These are phyloP conservation scores for Thaleichthys pacificus DNA, from an alignment of 2,797 vertebrate genomes.

Conservation along the genomic window DNA sequence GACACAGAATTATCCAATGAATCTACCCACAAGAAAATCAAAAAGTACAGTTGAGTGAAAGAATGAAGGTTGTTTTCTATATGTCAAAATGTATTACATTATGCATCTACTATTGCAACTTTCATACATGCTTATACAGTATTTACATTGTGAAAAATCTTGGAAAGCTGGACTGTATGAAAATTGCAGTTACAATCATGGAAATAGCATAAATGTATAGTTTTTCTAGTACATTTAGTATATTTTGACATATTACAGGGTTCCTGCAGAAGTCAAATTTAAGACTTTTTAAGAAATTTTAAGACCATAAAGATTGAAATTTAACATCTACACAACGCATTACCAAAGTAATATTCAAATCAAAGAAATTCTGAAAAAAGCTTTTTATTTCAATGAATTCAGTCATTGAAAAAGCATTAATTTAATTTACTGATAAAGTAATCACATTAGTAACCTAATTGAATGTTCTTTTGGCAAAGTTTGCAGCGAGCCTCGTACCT, in stretches of 20 bases:
- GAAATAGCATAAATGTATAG: slow-evolving; percentile 4
- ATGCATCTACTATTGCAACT: slow-evolving; percentile 10
- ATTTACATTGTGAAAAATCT: slow-evolving; percentile 8
- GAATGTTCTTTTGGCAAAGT: no score
- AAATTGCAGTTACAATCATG: slow-evolving; percentile 5
- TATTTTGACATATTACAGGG: slow-evolving; percentile 10
- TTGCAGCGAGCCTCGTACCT: no score
- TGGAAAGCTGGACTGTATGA: background rate
- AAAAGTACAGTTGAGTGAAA: background rate
- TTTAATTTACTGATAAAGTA: no score
- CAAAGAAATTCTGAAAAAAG: no score
- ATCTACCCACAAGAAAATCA: background rate
- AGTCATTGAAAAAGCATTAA: no score
- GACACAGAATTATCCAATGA: background rate
- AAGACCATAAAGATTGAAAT: no score
- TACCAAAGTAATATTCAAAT: no score
- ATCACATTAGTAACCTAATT: no score
- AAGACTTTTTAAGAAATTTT: no score
- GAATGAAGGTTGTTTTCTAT: slow-evolving; percentile 3
- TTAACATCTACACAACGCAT: no score
- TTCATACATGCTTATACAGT: slow-evolving; percentile 11
- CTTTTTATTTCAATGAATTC: no score
- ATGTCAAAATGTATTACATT: slow-evolving; percentile 18
- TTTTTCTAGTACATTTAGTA: slow-evolving; percentile 13
- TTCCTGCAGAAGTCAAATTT: no score